Evolutionary conservation across 2,113 vertebrate species (phyloP).

Genomic region (Garra rufa): DNA sequence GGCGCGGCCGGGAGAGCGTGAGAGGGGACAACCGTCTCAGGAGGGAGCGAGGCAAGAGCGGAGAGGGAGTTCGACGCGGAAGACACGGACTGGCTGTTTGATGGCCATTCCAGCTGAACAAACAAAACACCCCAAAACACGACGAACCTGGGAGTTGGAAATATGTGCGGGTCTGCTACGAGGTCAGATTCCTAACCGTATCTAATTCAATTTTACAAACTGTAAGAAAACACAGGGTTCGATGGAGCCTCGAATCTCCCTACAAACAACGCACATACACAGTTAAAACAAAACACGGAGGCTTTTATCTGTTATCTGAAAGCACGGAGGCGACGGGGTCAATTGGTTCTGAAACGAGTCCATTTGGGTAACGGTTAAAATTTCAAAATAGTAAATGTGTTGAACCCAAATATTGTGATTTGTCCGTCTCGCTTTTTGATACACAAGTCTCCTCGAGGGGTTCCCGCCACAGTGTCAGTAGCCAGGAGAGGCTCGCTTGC

Average conservation of each 20-base stretch:
- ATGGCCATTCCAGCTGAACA: constrained; percentile 83
- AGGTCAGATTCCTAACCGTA: constrained; percentile 81
- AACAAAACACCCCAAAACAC: constrained; percentile 79
- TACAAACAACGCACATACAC: constrained; percentile 41
- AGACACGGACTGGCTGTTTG: constrained; percentile 71
- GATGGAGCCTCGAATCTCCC: constrained; percentile 8
- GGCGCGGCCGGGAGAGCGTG: constrained; percentile 46
- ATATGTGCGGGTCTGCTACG: constrained; percentile 74
- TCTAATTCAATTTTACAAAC: constrained; percentile 85
- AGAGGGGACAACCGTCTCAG: constrained; percentile 53
- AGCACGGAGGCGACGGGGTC: constrained; percentile 14
- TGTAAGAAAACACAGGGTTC: constrained; percentile 76
- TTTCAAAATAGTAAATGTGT: constrained; percentile 36
- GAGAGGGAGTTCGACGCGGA: constrained; percentile 68
- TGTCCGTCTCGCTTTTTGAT: constrained; percentile 38
- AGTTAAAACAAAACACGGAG: constrained; percentile 18
- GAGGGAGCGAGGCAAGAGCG: constrained; percentile 33
- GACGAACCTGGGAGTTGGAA: constrained; percentile 77
- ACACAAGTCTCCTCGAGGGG: constrained; percentile 25
- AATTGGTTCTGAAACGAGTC: constrained; percentile 8
- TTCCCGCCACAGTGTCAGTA: constrained; percentile 40
- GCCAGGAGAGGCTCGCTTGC: background rate
- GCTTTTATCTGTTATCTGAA: background rate
- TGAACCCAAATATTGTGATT: constrained; percentile 42
- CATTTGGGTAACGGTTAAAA: constrained; percentile 4